These are phyloP conservation scores for Pegoplata infirma DNA, from an alignment of 2,888 invertebrate genomes.

Conservation along the genomic window DNA sequence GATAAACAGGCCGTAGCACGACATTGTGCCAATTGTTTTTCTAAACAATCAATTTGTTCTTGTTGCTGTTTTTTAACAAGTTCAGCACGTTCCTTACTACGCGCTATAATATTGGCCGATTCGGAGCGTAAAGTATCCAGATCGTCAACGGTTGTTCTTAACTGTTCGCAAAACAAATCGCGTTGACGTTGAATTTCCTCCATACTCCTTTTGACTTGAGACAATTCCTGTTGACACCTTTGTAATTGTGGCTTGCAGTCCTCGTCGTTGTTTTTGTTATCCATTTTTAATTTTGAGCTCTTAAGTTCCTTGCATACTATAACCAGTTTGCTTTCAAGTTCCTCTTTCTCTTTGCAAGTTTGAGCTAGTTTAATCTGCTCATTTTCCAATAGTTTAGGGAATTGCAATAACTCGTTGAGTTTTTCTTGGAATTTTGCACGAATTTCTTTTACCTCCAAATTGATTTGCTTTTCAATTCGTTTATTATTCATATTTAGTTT, in stretches of 20 bases:
- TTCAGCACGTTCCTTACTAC: conserved; percentile 75
- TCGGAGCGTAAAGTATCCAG: conserved; percentile 75
- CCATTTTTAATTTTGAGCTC: conserved; percentile 66
- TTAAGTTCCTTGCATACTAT: conserved; percentile 76
- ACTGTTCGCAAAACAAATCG: conserved; percentile 73
- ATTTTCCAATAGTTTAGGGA: conserved; percentile 75
- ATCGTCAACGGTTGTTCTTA: conserved; percentile 72
- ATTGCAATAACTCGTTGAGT: conserved; percentile 74
- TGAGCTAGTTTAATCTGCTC: conserved; percentile 74
- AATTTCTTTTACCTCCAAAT: conserved; percentile 75
- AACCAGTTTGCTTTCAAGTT: conserved; percentile 73
- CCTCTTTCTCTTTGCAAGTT: conserved; percentile 73
- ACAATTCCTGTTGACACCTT: conserved; percentile 71
- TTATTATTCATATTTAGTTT: conserved; percentile 76
- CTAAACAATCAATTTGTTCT: conserved; percentile 73
- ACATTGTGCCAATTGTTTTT: conserved; percentile 76
- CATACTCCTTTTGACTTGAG: conserved; percentile 67
- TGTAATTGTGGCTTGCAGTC: conserved; percentile 71
- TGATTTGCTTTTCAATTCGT: conserved; percentile 76
- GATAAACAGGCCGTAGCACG: conserved; percentile 75
- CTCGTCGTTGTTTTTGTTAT: conserved; percentile 58
- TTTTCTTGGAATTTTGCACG: conserved; percentile 77
- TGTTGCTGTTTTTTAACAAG: conserved; percentile 70
- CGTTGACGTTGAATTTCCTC: conserved; percentile 72
- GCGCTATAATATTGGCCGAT: conserved; percentile 76